Evolutionary conservation across 2,797 vertebrate genomes (phyloP), one percentile per base, ranked within the genome.

Genomic region (Pempheris klunzingeri): DNA sequence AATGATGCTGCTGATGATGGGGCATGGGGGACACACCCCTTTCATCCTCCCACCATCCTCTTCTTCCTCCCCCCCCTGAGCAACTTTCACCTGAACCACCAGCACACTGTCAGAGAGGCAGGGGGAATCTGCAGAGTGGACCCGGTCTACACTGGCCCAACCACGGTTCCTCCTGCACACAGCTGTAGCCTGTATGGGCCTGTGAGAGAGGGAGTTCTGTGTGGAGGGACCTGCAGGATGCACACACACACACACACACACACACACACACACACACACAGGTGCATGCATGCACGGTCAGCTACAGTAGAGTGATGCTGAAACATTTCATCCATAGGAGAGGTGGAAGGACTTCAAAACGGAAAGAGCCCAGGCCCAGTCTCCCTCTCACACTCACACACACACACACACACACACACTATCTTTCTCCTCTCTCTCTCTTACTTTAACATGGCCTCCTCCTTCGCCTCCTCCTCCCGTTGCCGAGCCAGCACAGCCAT

Each of bases 391-490:
- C 61, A 34, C 72, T 4, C 22, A 13, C 69, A 49, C 15, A 30
- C 59, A 30, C 58, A 41, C n/a, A n/a, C n/a, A n/a, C n/a, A 58
- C 80, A 50, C 46, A 68, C 49, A 64, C 84, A 64, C 77, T 26
- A 54, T 66, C 53, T 69, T 13, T 61, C 66, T 73, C 59, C 65
- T 66, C 62, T 67, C 57, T 38, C 65, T 71, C 78, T 61, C 97
- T 98, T 98, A 99, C 98, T 98, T 99, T 94, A 97, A 95, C 96
- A 98, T 98, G 96, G 97, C 98, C 94, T 99, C 96, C 95, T 99
- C 98, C 90, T 98, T 99, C 82, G 97, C 97, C 86, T 99, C 98
- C 93, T 99, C 98, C 88, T 99, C 97, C 90, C 96, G 96, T 90
- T 99, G 98, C 88, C 98, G 96, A 94, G 97, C 97, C 96, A 99